phyloP scores from a whole-genome alignment of 2,797 vertebrate genomes.

The Pantherophis vulpinus region DNA sequence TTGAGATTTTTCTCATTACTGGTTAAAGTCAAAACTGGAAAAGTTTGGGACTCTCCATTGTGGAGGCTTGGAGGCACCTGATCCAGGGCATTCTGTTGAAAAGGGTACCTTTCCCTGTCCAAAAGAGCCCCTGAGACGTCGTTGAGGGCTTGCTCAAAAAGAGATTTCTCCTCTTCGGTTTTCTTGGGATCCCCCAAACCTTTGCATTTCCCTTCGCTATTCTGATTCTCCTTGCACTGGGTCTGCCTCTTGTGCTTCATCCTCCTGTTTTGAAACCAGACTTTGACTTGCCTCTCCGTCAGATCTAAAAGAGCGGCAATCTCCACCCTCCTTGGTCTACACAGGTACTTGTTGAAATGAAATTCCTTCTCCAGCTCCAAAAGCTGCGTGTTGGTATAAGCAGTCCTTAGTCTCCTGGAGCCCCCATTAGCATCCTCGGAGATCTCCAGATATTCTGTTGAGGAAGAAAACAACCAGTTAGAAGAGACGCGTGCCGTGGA shows the following conservation, averaged over 20 bases:
- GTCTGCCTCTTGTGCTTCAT: slow-evolving; percentile 98
- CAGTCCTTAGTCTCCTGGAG: slow-evolving; percentile 90
- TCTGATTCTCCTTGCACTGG: slow-evolving; percentile 92
- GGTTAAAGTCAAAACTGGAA: slow-evolving; percentile 88
- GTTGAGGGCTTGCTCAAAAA: slow-evolving; percentile 80
- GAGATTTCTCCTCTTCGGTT: slow-evolving; percentile 81
- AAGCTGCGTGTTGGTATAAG: slow-evolving; percentile 96
- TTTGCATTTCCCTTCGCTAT: slow-evolving; percentile 83
- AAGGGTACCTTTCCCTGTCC: slow-evolving; percentile 87
- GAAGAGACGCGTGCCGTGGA: neutral
- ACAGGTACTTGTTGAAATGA: slow-evolving; percentile 98
- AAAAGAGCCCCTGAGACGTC: slow-evolving; percentile 81
- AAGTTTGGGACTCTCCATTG: slow-evolving; percentile 89
- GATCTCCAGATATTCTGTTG: slow-evolving; percentile 88
- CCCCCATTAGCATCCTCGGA: slow-evolving; percentile 82
- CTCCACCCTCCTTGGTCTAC: slow-evolving; percentile 91
- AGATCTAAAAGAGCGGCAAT: slow-evolving; percentile 92
- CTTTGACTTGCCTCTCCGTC: slow-evolving; percentile 96
- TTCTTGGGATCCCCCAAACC: slow-evolving; percentile 82
- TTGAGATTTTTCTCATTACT: slow-evolving; percentile 99
- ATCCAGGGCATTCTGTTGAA: slow-evolving; percentile 86
- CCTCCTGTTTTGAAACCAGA: slow-evolving; percentile 97
- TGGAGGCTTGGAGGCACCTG: slow-evolving; percentile 78
- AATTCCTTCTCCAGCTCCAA: slow-evolving; percentile 98
- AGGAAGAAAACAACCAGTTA: slow-evolving; percentile 43